Evolutionary conservation across 2,888 invertebrate genomes (phyloP).

Genomic region (Craniophora ligustri): DNA sequence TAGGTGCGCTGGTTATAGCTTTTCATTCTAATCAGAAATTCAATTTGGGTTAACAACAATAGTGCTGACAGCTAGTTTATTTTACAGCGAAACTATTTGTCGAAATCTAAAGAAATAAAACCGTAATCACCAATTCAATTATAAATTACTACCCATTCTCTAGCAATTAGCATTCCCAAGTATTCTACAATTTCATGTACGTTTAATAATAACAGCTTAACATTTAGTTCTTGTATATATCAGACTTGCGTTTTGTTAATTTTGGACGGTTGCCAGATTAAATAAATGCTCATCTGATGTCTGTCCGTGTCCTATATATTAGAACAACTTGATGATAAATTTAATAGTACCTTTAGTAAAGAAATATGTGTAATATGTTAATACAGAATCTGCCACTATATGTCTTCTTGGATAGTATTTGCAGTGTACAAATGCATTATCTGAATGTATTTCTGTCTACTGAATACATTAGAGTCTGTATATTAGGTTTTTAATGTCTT

Average conservation of each 20-base stretch:
- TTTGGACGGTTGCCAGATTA: slow-evolving; percentile 53
- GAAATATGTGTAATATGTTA: slow-evolving; percentile 22
- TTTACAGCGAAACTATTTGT: no score
- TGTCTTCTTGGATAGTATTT: slow-evolving; percentile 2
- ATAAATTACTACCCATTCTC: no score
- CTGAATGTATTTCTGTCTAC: background rate
- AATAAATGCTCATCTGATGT: slow-evolving; percentile 13
- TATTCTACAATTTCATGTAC: slow-evolving; percentile 2
- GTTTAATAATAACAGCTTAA: slow-evolving; percentile 6
- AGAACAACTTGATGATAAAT: slow-evolving; percentile 9
- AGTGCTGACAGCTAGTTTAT: no score
- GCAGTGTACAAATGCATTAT: background rate
- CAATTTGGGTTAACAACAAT: no score
- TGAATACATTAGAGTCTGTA: no score
- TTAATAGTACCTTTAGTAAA: slow-evolving; percentile 8
- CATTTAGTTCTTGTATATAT: slow-evolving; percentile 23
- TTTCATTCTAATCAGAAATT: no score
- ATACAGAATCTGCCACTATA: background rate
- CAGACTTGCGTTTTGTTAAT: slow-evolving; percentile 12
- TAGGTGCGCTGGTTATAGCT: no score
- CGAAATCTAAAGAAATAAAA: no score
- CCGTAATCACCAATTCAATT: no score
- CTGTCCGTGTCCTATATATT: slow-evolving; percentile 17
- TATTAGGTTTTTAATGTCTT: no score
- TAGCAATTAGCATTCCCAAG: slow-evolving; percentile 3